phyloP scores from a whole-genome alignment of 2,888 invertebrate species.

The Troglohyphantes excavatus region DNA sequence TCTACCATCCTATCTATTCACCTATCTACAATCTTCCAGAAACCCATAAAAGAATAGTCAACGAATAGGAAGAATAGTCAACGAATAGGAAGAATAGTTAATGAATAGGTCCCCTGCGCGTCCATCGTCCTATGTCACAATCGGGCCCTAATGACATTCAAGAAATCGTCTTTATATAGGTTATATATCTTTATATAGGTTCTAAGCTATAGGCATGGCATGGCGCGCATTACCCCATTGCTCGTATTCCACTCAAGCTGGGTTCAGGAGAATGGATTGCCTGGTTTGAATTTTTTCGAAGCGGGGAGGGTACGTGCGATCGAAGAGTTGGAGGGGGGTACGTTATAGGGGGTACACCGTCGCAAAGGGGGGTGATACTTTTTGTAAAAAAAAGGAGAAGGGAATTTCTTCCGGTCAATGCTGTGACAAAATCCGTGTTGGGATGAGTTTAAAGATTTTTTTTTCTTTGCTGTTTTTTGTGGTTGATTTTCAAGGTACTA shows the following conservation, averaged over 20 bases:
- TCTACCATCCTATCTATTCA: too few species aligned
- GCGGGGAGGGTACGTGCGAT: too few species aligned
- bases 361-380: background rate
- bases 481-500: too few species aligned
- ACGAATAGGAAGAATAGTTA: background rate
- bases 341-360: background rate
- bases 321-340: background rate
- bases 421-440: background rate
- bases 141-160: background rate
- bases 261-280: background rate
- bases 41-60: too few species aligned
- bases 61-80: background rate
- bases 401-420: background rate
- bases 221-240: conserved; percentile 4
- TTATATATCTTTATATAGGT: too few species aligned
- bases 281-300: background rate
- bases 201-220: background rate
- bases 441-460: background rate
- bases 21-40: too few species aligned
- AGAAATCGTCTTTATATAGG: too few species aligned
- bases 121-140: too few species aligned
- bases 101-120: background rate
- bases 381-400: background rate
- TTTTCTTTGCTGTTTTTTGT: too few species aligned
- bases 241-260: background rate